Base-by-base conservation (phyloP, 2,888 invertebrate genomes). In the Tenodera sinensis region DNA sequence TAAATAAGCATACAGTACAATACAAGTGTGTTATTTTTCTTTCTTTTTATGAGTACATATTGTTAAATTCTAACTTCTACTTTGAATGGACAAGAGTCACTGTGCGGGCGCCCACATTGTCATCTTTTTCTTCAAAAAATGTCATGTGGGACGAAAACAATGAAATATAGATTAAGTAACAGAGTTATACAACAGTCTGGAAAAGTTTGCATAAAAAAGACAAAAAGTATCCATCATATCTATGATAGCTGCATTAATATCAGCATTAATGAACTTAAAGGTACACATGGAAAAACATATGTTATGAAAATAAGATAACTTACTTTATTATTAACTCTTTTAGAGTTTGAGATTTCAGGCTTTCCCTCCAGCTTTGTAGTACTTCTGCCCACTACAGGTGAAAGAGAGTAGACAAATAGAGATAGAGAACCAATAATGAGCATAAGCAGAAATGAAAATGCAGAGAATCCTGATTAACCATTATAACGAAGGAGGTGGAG, bases 11-110 rank as follows among this genome's bases (percentile, higher is more conserved):
- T 82, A 87, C 27, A 87, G 87, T 81, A 83, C 30, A 83, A 83
- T 87, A 42, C 83, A 30, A 87, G 87, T 34, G 20, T 87, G 81
- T 54, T 30, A 71, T 86, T 28, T 28, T 87, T 83, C n/a, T 87
- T 54, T 86, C 54, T 86, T 71, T 28, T 83, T 42, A 34, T 87
- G 83, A 83, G 34, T 87, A 87, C 28, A 87, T 87, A 34, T 87
- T 83, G 28, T 34, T 85, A 47, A 42, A 42, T 34, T 87, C 87
- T 87, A 87, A 82, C 30, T 20, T 87, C 87, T 87, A 87, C 88
- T 88, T 47, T 71, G 84, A 88, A 88, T 93, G 93, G 93, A 93
- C 93, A 93, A 93, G 93, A 92, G 92, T 92, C 93, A 93, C 93
- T 93, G 93, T 93, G 93, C 92, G 93, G 93, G 93, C 93, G 91